These are phyloP conservation scores for Amphimallon solstitiale DNA, from an alignment of 2,888 invertebrate genomes.

Conservation along the genomic window DNA sequence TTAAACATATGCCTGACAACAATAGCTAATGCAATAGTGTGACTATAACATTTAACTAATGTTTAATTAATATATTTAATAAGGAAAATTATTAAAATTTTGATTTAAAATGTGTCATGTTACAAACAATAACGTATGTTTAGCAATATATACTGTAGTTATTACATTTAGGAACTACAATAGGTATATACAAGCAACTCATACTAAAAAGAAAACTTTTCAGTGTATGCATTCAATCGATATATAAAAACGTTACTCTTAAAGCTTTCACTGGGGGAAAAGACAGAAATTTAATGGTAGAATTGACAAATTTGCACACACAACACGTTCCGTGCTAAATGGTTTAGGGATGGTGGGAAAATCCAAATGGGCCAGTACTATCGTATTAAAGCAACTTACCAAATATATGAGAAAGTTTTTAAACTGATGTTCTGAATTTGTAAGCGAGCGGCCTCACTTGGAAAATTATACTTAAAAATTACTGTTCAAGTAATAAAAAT, in stretches of 20 bases:
- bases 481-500: too few relatives aligned
- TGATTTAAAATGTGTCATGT: not conserved
- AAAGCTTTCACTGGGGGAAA: not conserved
- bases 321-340: constrained; percentile 1
- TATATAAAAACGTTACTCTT: not conserved
- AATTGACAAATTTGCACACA: not conserved
- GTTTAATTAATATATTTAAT: not conserved
- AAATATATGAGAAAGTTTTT: not conserved
- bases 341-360: not conserved
- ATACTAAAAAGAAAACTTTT: too few relatives aligned
- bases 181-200: too few relatives aligned
- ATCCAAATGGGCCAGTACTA: not conserved
- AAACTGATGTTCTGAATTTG: not conserved
- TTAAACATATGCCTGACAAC: too few relatives aligned
- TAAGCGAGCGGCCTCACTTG: not conserved
- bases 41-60: too few relatives aligned
- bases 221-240: too few relatives aligned
- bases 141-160: not conserved
- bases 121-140: not conserved
- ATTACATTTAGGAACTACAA: not conserved
- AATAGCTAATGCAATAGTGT: too few relatives aligned
- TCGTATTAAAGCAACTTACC: not conserved
- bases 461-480: too few relatives aligned
- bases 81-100: not conserved
- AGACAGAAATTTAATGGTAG: not conserved